A percentile compares a stretch with the other conserved stretches of the same genome.
These are phyloP conservation scores for Bombus vancouverensis DNA, from an alignment of 1,140 invertebrate genomes.

Conservation along the genomic window DNA sequence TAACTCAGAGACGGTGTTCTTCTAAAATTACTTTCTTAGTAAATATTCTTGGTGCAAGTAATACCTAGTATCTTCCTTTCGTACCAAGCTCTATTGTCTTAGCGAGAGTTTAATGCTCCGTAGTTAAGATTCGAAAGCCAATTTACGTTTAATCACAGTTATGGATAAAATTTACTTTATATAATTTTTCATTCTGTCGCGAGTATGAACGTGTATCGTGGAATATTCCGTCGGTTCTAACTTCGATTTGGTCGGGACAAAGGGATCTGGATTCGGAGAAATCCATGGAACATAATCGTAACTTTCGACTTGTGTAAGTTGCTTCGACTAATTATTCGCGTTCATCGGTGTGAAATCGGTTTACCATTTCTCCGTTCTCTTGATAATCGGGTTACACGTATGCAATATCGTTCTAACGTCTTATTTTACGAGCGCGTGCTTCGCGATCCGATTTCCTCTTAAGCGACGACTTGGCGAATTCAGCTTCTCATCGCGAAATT, in stretches of 20 bases:
- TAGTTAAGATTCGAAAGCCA: not conserved
- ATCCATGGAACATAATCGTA: conserved; percentile 27
- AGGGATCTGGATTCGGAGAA: not conserved
- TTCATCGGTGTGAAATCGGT: conserved; percentile 24
- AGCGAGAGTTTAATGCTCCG: not conserved
- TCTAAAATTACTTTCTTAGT: not conserved
- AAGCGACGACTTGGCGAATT: not conserved
- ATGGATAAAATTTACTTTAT: not conserved
- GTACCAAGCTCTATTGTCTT: not conserved
- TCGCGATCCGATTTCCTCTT: conserved; percentile 6
- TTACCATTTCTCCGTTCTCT: conserved; percentile 8
- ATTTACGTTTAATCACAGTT: not conserved
- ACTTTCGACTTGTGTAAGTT: conserved; percentile 12
- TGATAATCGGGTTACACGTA: conserved; percentile 36
- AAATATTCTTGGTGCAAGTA: not conserved
- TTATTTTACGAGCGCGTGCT: conserved; percentile 29
- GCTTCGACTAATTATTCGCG: conserved; percentile 45
- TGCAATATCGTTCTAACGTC: conserved; percentile 10
- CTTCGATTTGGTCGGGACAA: conserved; percentile 6
- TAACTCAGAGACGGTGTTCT: not conserved
- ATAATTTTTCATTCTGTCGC: not conserved
- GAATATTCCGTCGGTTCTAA: not conserved
- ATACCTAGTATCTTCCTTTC: not conserved
- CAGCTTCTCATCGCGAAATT: conserved; percentile 20
- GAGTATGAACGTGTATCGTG: not conserved